Evolutionary conservation across 2,797 vertebrate genomes (phyloP), one percentile per base, ranked within the genome.

Genomic region (Tenualosa thibaudeaui): DNA sequence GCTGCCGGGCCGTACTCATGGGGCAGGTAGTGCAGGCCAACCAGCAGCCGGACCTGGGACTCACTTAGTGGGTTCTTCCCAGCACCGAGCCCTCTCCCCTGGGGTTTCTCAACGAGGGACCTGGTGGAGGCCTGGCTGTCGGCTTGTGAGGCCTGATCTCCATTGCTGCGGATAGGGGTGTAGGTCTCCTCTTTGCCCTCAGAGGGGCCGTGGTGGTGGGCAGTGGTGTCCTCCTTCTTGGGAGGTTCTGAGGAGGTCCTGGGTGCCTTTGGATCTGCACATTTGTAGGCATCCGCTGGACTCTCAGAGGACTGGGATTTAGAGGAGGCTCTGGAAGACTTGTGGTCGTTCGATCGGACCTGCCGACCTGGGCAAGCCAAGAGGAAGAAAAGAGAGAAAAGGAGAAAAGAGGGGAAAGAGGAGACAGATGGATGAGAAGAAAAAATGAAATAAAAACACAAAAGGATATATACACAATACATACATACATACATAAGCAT

Each of bases 11-110:
- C 97, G 0, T 97, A 96, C 81, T 97, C 95, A 24, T 97, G 96
- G 22, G 97, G 97, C 83, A 97, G 93, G 89, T 96, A 96, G 90
- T 97, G 94, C 81, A 97, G 94, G 86, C 96, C 96, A 81, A 96
- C 95, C 88, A 97, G 91, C 90, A 97, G 92, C 85, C 89, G 91
- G 62, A 96, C 93, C 90, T 97, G 96, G 22, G 89, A 91, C 84
- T 95, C 93, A 3, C 90, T 96, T 13, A 97, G 90, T 0, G 89
- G 84, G 53, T 90, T 92, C 89, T 94, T 95, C 83, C 91, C 93
- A 26, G 90, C 85, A 17, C 91, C 90, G 15, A 83, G 60, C 2
- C 89, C 92, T 19, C 88, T 91, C 65, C 89, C 90, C 85, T 90
- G 91, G 84, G 84, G 83, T 81, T 93, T 94, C 84, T 93, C 92